Percentiles rank a stretch among this genome's conserved stretches.
Evolutionary conservation across 2,888 invertebrate species (phyloP).

Genomic region (Chrysotoxum bicinctum): DNA sequence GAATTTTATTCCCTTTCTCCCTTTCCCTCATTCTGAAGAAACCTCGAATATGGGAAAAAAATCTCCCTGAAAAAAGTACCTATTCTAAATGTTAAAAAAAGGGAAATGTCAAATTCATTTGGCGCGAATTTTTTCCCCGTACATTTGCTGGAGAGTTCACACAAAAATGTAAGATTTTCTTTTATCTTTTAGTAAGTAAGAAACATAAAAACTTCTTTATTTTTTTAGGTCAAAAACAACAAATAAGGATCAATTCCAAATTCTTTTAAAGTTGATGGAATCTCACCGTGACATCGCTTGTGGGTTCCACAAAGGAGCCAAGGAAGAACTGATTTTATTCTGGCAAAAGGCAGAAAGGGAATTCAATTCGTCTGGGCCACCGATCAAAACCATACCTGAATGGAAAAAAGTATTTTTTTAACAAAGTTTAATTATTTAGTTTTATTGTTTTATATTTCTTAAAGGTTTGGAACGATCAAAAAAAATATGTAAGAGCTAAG

Average conservation of each 20-base stretch:
- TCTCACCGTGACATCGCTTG: not conserved
- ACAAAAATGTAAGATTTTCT: not conserved
- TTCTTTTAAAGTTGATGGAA: not conserved
- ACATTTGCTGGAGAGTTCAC: not conserved
- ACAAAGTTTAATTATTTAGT: too few relatives aligned
- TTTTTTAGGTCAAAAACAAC: not conserved
- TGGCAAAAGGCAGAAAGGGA: too few relatives aligned
- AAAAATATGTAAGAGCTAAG: not conserved
- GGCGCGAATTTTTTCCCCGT: not conserved
- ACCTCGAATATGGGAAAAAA: not conserved
- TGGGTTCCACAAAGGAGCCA: too few relatives aligned
- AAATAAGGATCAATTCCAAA: not conserved
- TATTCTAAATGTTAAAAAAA: not conserved
- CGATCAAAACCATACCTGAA: too few relatives aligned
- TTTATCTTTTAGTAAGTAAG: not conserved
- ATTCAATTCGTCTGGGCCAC: too few relatives aligned
- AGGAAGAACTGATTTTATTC: too few relatives aligned
- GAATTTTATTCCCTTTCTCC: not conserved
- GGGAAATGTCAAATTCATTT: not conserved
- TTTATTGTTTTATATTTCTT: too few relatives aligned
- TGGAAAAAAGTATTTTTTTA: too few relatives aligned
- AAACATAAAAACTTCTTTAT: not conserved
- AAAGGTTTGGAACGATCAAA: too few relatives aligned
- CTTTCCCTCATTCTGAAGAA: not conserved
- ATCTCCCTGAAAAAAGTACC: not conserved